Evolutionary conservation across 1,140 invertebrate genomes (phyloP).

Genomic region (Chironomus tepperi): DNA sequence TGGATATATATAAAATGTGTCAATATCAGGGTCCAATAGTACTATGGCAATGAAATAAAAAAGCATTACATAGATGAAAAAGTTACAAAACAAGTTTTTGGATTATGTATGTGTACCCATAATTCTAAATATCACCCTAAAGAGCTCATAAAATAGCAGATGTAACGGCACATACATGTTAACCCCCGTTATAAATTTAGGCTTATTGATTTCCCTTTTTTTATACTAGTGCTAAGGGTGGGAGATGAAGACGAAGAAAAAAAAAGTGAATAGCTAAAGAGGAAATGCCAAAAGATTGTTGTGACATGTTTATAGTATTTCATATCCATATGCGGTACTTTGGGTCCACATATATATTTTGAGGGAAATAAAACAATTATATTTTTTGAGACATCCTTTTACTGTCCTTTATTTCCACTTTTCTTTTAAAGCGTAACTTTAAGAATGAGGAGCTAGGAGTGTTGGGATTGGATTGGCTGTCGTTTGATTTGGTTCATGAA

Average conservation of each 20-base stretch:
- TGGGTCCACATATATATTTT: not conserved
- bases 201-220: not conserved
- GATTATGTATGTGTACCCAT: not conserved
- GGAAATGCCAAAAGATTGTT: not conserved
- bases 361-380: not conserved
- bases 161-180: not conserved
- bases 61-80: not conserved
- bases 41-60: not conserved
- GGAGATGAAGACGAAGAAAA: too few relatives aligned
- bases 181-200: not conserved
- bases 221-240: too few relatives aligned
- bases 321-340: not conserved
- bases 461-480: too few relatives aligned
- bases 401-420: too few relatives aligned
- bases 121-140: conserved; percentile 8
- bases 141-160: conserved; percentile 2
- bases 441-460: too few relatives aligned
- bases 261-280: not conserved
- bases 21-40: too few relatives aligned
- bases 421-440: too few relatives aligned
- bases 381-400: not conserved
- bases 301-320: conserved; percentile 13
- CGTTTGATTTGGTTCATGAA: too few relatives aligned
- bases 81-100: not conserved
- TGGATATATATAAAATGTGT: too few relatives aligned